Evolutionary conservation across 2,888 invertebrate genomes (phyloP), one percentile per base, ranked within the genome.

Genomic region (Ellobium chinense): DNA sequence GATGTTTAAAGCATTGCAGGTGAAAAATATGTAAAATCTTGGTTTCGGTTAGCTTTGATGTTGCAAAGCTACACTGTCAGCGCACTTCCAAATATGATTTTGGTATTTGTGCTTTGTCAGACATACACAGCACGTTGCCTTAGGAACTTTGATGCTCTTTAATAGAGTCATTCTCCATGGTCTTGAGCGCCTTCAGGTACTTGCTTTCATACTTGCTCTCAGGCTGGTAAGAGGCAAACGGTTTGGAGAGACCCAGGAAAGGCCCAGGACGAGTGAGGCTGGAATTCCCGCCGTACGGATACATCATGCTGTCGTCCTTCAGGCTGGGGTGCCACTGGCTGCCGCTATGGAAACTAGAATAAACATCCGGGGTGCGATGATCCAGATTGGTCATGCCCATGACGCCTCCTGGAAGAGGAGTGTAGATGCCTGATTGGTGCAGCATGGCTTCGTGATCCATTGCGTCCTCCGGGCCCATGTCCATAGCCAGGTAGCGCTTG

Each of bases 401-500:
- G 0, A 81, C 74, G 29, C 65, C 70, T 2, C 54, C 60, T 7
- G 75, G 81, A 18, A 56, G 29, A 21, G 54, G 54, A 24, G 72
- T 63, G 46, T 70, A 65, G 24, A 58, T 39, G 24, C 62, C 39
- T 7, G 69, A 70, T 14, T 69, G 63, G 34, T 76, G 76, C 34
- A 65, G 62, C 65, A 60, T 39, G 65, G 75, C 31, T 73, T 80
- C 69, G 84, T 85, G 21, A 83, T 70, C 78, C 24, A 34, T 83
- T n/a, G 72, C n/a, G 54, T 79, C 85, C 62, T 87, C 86, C 1
- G 85, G 79, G 60, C 83, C 85, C n/a, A 87, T 82, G 60, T 88
- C 88, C 62, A 88, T 70, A 58, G 84, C 82, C 54, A 88, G 76
- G 62, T 84, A 88, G 66, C 86, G 83, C 46, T 88, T 87, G 80